Conservation (phyloP, 2,797 vertebrate species). For the Salmo trutta region DNA sequence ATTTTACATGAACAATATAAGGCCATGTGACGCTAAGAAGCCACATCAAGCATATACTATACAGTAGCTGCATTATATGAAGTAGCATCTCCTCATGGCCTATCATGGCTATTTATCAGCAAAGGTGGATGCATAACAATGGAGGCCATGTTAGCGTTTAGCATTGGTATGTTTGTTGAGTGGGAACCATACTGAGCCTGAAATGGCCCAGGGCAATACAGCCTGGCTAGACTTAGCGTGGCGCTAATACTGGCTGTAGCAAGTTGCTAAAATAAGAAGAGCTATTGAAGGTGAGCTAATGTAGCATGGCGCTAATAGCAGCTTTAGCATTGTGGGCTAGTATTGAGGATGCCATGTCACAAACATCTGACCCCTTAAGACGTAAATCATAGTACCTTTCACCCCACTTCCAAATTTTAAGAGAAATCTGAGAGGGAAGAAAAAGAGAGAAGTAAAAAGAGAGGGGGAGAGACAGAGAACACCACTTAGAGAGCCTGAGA, state of each 20-base stretch:
- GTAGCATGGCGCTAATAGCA: background rate
- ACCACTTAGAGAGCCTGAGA: background rate
- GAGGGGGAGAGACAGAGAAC: background rate
- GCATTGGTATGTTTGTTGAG: background rate
- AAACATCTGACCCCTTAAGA: background rate
- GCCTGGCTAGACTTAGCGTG: background rate
- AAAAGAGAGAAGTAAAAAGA: background rate
- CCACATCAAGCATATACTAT: background rate
- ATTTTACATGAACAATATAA: background rate
- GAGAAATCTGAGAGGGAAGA: background rate
- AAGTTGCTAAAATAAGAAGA: background rate
- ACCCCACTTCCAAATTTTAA: background rate
- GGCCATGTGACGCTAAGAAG: background rate
- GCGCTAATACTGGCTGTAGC: background rate
- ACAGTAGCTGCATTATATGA: background rate
- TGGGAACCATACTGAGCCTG: background rate
- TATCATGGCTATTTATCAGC: background rate
- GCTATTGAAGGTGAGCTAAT: background rate
- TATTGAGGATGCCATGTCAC: background rate
- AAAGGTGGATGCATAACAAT: background rate
- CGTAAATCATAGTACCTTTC: background rate
- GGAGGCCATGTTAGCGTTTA: background rate
- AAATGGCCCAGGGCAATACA: background rate
- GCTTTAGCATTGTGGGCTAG: background rate
- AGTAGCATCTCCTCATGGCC: too few relatives aligned